Evolutionary conservation across 2,113 vertebrate genomes (phyloP), one percentile per base, ranked within the genome.

Genomic region (Bubalus kerabau): DNA sequence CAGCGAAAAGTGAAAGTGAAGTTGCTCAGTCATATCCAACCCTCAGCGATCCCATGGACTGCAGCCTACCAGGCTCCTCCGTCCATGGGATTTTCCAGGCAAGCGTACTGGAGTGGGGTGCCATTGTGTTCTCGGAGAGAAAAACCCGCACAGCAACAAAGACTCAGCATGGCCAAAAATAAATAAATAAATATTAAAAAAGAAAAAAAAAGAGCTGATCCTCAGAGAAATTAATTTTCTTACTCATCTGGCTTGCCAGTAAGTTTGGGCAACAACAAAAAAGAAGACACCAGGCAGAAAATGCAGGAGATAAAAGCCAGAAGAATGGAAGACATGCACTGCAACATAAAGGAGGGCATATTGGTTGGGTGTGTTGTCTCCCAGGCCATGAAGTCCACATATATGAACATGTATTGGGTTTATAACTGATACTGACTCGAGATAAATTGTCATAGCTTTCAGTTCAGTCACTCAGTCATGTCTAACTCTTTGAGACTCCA

Each of bases 341-440:
- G 12, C 24, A 11, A 74, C 3, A 6, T 48, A 15, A 13, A 3
- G 40, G 21, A 54, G 6, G 12, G 6, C 16, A 74, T 5, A 1
- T 0, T 43, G 23, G 4, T 21, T 3, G 8, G 14, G 2, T 6
- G 32, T 10, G 46, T 7, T 7, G 90, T 7, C 43, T 76, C 30
- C 21, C 26, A 76, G 43, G n/a, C 7, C 10, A 13, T 24, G 7
- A 90, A 90, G 26, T 62, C 9, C 74, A n/a, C 36, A 36, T 21
- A 32, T 19, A 40, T 43, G 64, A 93, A 81, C 1, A 16, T 76
- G 15, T 10, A 9, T 76, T 80, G 90, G 24, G 9, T 36, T 87
- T 94, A 59, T n/a, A 59, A 82, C 17, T 67, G 36, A 90, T 36
- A 87, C 10, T 92, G 32, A 67, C 43, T 74, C 11, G 11, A 89